Conservation (phyloP, 2,797 vertebrate species). For the Poecilia gillii region DNA sequence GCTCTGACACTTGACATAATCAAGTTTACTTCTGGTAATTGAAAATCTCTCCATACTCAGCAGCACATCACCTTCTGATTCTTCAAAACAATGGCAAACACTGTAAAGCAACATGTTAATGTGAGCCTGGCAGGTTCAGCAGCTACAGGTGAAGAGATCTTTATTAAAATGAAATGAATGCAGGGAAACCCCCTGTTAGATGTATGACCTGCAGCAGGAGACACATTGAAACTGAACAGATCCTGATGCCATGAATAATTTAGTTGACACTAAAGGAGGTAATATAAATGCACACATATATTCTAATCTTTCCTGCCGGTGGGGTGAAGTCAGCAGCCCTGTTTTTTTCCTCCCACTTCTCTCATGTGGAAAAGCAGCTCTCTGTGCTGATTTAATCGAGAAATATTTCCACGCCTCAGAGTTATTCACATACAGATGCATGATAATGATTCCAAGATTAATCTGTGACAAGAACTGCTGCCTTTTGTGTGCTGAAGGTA, state of each 20-base stretch:
- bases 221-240: constrained; percentile 75
- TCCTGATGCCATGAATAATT: constrained; percentile 85
- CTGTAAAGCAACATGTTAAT: constrained; percentile 59
- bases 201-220: constrained; percentile 65
- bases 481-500: constrained; percentile 29
- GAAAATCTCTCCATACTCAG: constrained; percentile 55
- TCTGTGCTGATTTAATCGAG: constrained; percentile 76
- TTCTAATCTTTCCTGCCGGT: constrained; percentile 77
- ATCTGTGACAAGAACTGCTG: constrained; percentile 54
- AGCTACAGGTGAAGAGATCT: constrained; percentile 57
- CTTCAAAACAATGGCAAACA: constrained; percentile 70
- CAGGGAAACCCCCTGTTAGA: constrained; percentile 57
- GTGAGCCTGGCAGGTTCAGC: constrained; percentile 43
- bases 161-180: constrained; percentile 79
- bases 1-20: constrained; percentile 69
- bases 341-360: constrained; percentile 23
- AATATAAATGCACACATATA: constrained; percentile 87
- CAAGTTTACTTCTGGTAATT: constrained; percentile 64
- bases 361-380: constrained; percentile 55
- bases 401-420: constrained; percentile 72
- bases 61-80: constrained; percentile 52
- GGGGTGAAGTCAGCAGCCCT: constrained; percentile 59
- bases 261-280: constrained; percentile 83
- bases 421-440: constrained; percentile 78
- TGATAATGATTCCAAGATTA: constrained; percentile 82